Base-by-base conservation (phyloP, 2,797 vertebrate species). In the Apogon talboti region DNA sequence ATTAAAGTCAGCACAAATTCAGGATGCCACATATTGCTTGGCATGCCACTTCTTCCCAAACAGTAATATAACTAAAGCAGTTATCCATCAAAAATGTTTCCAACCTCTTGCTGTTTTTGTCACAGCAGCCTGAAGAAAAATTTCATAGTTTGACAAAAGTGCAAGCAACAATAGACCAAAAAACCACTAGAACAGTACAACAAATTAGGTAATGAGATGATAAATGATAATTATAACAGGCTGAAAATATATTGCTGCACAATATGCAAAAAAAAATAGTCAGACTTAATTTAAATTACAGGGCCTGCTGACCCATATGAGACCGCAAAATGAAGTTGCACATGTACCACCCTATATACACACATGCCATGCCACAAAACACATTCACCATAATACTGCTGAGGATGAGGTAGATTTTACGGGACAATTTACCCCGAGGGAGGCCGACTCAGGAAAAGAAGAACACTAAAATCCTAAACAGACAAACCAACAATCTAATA, bases 401-500 rank as follows among this genome's bases (percentile, higher is more conserved):
- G 2, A 53, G 56, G 43, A 71, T 53, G 47, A 66, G 74, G 79
- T 50, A 13, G n/a, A 68, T 66, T 58, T 59, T 42, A 42, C n/a
- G 13, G 5, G n/a, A 42, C 0, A 24, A 63, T 58, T 16, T 6
- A 1, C 54, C 54, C 50, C 0, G 9, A 14, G 14, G 43, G 44
- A 59, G n/a, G 24, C 8, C 16, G 8, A 51, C 7, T 33, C 48
- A 61, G 56, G 28, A 52, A 35, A 56, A 28, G 12, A 54, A 11
- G 28, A 37, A 10, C 9, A 21, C 19, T 2, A 18, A 40, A 63
- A 24, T 30, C 12, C 37, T 15, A 63, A 37, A 60, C 38, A 48
- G 38, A 46, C 48, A 46, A 16, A 56, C 3, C 12, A 53, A 81
- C 28, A 75, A 81, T 81, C 52, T 42, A 71, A 81, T 80, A 70